Conservation (phyloP, 2,888 invertebrate species). For the Aleiodes leptofemur region DNA sequence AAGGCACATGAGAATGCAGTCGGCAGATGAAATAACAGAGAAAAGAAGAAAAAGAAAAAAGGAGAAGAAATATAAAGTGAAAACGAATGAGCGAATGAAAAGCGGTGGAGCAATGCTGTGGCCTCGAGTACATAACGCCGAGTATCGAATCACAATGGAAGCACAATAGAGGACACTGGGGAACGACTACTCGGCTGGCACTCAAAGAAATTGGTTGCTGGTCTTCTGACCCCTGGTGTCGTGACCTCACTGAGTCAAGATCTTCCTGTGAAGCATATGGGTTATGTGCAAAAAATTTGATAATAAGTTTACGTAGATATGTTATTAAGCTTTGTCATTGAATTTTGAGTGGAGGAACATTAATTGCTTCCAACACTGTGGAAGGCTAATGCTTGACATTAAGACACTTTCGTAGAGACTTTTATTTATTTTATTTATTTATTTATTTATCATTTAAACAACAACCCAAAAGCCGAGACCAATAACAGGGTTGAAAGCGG, state of each 20-base stretch:
- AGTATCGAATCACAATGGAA: conserved; percentile 51
- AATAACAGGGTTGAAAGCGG: no score
- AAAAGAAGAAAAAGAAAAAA: not conserved
- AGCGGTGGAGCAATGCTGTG: conserved; percentile 5
- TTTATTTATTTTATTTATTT: no score
- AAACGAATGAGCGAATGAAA: not conserved
- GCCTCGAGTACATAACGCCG: conserved; percentile 23
- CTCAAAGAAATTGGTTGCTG: conserved; percentile 73
- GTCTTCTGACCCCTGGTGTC: conserved; percentile 66
- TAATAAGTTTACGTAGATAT: not conserved
- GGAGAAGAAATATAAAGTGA: not conserved
- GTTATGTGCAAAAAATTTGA: not conserved
- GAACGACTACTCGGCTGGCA: conserved; percentile 61
- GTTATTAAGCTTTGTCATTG: not conserved
- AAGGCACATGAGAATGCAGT: not conserved
- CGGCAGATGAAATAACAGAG: not conserved
- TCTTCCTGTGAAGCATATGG: conserved; percentile 34
- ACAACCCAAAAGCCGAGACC: no score
- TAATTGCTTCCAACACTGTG: not conserved
- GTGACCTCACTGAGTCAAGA: conserved; percentile 61
- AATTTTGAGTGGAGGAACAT: conserved; percentile 3
- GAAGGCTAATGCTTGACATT: no score
- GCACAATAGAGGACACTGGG: conserved; percentile 48
- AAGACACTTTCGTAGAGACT: no score
- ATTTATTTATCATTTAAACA: no score